Evolutionary conservation across 2,888 invertebrate species (phyloP), one percentile per base, ranked within the genome.

Genomic region (Pelosia muscerda): DNA sequence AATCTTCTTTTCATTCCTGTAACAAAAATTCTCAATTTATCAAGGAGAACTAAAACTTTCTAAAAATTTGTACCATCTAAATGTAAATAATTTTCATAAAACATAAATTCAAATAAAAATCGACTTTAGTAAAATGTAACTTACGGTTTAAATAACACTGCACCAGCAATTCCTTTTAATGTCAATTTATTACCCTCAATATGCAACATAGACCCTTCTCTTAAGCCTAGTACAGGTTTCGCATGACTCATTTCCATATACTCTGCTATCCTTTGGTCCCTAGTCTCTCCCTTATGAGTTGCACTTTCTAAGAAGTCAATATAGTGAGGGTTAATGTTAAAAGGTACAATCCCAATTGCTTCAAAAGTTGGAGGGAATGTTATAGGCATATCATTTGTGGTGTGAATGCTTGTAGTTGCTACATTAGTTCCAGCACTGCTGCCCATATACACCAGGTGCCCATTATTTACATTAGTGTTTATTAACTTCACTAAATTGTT

Each of bases 381-480:
- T 68, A 98, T 97, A 5, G 98, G 98, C 98, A 98, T 98, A 86
- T 98, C 98, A 93, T 98, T 98, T 60, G 98, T 98, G 6, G 98
- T 98, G 81, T 96, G 95, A 79, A 98, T 98, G 76, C 96, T 97
- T 76, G 94, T 93, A 2, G 98, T 97, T 13, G 97, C 97, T 19
- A 98, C 97, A 95, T 98, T 98, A 19, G 97, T 97, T 58, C 98
- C 98, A 67, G 98, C 98, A 91, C 97, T 97, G 76, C 96, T 96
- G 22, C 97, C 97, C 71, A 98, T 96, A 81, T 97, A 98, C 3
- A 96, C 95, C 42, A 97, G 84, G 9, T 96, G 96, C 60, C 96
- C 96, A 82, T 95, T 86, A 58, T 96, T 81, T 2, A 97, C 96
- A 80, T 95, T 93, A 56, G 96, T 93, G 63, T 95, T 94, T 74